Evolutionary conservation across 2,113 vertebrate genomes (phyloP), one percentile per base, ranked within the genome.

Genomic region (Spheniscus mendiculus): DNA sequence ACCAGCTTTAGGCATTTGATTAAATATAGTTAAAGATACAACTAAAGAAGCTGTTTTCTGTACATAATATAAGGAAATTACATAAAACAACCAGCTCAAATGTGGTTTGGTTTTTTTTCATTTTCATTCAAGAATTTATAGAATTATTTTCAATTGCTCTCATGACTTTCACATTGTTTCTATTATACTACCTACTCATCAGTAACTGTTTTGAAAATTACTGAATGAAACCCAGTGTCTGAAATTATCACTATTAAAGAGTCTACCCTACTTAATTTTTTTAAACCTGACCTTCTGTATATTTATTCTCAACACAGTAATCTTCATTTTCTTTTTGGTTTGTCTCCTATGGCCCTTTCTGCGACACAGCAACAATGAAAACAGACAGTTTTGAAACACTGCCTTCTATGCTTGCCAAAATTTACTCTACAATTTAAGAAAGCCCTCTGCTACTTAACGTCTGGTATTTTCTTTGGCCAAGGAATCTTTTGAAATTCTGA

Each of bases 381-480:
- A 90, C 47, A 88, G 55, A 87, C 47, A 49, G 59, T 96, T 97
- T 93, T 93, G 73, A 95, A 97, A 95, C 73, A 71, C 34, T 93
- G 70, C 73, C 49, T 88, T 91, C 81, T 89, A 22, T 45, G 66
- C 36, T 91, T 96, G 97, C 93, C 96, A 97, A 96, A 96, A 96
- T 92, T 91, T 95, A 92, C 80, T 87, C 82, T 93, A 91, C 83
- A 91, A 40, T 83, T 96, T 97, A 97, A 95, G 84, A 87, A 96
- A 91, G 72, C 61, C 38, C 90, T 94, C 56, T 90, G 77, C 92
- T 96, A 95, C 89, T 96, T 93, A 89, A 91, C 1, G 66, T 70
- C 90, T 95, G 63, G 44, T 96, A 83, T 96, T 97, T 97, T 95
- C 77, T 98, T 97, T 97, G 87, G 96, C 93, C 56, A 55, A 89